These are phyloP conservation scores for Clarias fuscus DNA, from an alignment of 2,797 vertebrate genomes.

Conservation along the genomic window DNA sequence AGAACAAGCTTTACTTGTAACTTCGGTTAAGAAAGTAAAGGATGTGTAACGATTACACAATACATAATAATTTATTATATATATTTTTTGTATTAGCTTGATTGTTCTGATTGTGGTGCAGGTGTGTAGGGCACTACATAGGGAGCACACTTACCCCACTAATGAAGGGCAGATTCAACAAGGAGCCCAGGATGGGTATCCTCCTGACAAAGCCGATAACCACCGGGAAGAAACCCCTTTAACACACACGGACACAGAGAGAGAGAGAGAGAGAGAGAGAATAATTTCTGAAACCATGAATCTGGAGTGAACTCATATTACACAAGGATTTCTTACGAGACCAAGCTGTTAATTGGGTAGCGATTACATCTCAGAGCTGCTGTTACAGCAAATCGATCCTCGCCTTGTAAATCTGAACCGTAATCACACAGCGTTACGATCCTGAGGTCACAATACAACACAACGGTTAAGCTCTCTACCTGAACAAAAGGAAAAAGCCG, in stretches of 20 bases:
- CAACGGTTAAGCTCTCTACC: slow-evolving; percentile 67
- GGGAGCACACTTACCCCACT: slow-evolving; percentile 83
- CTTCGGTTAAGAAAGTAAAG: background rate
- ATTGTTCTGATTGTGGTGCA: background rate
- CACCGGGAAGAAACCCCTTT: slow-evolving; percentile 96
- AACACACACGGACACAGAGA: background rate
- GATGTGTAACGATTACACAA: background rate
- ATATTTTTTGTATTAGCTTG: background rate
- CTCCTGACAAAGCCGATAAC: slow-evolving; percentile 93
- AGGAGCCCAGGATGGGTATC: slow-evolving; percentile 90
- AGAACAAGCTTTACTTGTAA: too few relatives aligned
- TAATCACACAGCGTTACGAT: background rate
- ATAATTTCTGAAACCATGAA: too few relatives aligned
- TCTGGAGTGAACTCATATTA: background rate
- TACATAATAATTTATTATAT: background rate
- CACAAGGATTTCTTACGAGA: background rate
- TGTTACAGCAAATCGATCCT: too few relatives aligned
- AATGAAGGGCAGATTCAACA: slow-evolving; percentile 95
- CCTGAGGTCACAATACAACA: background rate
- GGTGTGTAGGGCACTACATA: background rate
- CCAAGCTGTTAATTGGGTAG: background rate
- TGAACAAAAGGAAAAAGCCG: slow-evolving; percentile 96
- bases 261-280: background rate
- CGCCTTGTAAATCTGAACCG: background rate
- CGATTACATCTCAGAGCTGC: background rate